Evolutionary conservation across 2,797 vertebrate species (phyloP).

Genomic region (Propithecus deckenii): DNA sequence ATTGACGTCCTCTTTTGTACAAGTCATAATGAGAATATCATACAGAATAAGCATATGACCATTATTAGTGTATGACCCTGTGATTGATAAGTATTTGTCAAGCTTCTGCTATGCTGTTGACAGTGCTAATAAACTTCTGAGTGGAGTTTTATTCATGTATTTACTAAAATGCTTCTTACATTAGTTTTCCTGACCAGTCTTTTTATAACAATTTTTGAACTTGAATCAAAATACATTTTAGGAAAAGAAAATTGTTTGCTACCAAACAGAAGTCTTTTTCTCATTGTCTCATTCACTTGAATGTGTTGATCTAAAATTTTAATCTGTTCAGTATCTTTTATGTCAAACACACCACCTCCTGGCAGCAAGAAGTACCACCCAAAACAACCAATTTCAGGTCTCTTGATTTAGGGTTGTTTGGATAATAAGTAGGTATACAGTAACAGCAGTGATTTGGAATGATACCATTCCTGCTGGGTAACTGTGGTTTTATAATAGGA

Average conservation of each 20-base stretch:
- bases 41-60: not conserved
- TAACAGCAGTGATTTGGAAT: slow-evolving; percentile 72
- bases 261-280: slow-evolving; percentile 36
- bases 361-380: slow-evolving; percentile 73
- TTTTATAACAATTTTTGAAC: slow-evolving; percentile 33
- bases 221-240: slow-evolving; percentile 63
- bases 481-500: slow-evolving; percentile 40
- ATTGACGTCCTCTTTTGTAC: not conserved
- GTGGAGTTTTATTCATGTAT: not conserved
- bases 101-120: not conserved
- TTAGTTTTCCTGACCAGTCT: not conserved
- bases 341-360: slow-evolving; percentile 75
- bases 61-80: not conserved
- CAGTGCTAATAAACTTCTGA: not conserved
- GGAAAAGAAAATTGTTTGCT: slow-evolving; percentile 59
- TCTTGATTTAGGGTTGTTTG: slow-evolving; percentile 68
- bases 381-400: slow-evolving; percentile 76
- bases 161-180: not conserved
- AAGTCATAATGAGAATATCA: not conserved
- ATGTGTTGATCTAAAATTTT: slow-evolving; percentile 76
- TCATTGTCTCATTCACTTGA: slow-evolving; percentile 63
- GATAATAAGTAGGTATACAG: slow-evolving; percentile 76
- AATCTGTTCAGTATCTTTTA: slow-evolving; percentile 71
- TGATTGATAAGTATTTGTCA: not conserved
- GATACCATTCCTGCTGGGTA: slow-evolving; percentile 69